A percentile compares a stretch with the other conserved stretches of the same genome.
phyloP scores from a whole-genome alignment of 1,140 invertebrate species.

The Psilanteris sp. region DNA sequence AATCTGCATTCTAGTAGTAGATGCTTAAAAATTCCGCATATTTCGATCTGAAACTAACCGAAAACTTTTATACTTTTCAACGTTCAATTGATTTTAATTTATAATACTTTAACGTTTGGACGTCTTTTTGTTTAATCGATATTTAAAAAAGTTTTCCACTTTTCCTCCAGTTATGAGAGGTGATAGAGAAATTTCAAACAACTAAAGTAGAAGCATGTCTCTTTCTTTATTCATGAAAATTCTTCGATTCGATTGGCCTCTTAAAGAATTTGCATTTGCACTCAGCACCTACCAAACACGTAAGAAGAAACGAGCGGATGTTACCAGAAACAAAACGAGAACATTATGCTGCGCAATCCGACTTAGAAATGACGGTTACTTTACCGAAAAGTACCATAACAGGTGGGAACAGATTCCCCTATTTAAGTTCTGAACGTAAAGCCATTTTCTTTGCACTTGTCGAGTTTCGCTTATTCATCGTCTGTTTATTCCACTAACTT shows the following conservation, averaged over 20 bases:
- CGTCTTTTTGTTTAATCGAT: conserved; percentile 48
- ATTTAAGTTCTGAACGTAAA: conserved; percentile 45
- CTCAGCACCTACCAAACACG: conserved; percentile 51
- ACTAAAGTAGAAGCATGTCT: conserved; percentile 49
- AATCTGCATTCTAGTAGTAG: no score
- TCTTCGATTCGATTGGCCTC: conserved; percentile 59
- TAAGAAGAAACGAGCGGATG: conserved; percentile 29
- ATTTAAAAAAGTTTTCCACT: conserved; percentile 54
- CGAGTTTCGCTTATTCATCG: conserved; percentile 37
- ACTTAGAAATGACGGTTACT: conserved; percentile 47
- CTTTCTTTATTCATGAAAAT: conserved; percentile 65
- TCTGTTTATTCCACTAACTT: conserved; percentile 34
- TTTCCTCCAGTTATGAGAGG: conserved; percentile 47
- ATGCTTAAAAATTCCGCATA: no score
- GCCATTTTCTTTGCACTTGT: conserved; percentile 40
- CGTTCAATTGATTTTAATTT: conserved; percentile 43
- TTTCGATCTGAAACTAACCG: conserved; percentile 7
- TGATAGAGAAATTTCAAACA: conserved; percentile 44
- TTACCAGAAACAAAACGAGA: conserved; percentile 54
- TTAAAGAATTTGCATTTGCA: conserved; percentile 64
- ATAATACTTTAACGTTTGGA: conserved; percentile 42
- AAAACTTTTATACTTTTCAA: conserved; percentile 28
- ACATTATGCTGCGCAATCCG: conserved; percentile 27
- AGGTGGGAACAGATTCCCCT: conserved; percentile 39
- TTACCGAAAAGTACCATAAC: conserved; percentile 34